phyloP scores from a whole-genome alignment of 2,888 invertebrate species.

The Rugalucina vietnamica region DNA sequence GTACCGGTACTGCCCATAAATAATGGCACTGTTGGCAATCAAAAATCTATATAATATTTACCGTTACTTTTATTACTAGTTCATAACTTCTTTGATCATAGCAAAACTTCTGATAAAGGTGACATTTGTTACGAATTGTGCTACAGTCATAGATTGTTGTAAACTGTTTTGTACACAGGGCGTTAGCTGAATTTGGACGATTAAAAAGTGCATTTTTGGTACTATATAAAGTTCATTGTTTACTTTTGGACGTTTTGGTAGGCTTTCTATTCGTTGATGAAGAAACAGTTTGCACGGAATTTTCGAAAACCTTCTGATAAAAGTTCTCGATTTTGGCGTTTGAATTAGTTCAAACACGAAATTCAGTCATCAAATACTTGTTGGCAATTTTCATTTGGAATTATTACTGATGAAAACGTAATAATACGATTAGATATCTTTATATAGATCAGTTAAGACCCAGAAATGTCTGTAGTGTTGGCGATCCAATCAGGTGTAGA shows the following conservation, averaged over 20 bases:
- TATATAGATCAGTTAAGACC: background rate
- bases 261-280: too few species aligned
- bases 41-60: constrained; percentile 12
- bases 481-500: background rate
- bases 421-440: background rate
- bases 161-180: too few species aligned
- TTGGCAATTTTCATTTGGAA: background rate
- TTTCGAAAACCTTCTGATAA: too few species aligned
- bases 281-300: too few species aligned
- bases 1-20: background rate
- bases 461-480: background rate
- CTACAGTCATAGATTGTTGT: too few species aligned
- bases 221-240: too few species aligned
- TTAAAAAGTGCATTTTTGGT: too few species aligned
- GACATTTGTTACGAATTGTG: background rate
- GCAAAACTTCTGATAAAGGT: background rate
- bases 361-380: background rate
- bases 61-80: background rate
- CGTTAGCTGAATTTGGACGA: too few species aligned
- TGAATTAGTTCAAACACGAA: background rate
- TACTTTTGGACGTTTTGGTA: too few species aligned
- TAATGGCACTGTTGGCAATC: background rate
- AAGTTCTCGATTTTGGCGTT: too few species aligned
- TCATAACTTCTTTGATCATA: background rate
- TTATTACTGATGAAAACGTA: background rate